Conservation (phyloP, 2,113 vertebrate genomes). For the Macquaria australasica region DNA sequence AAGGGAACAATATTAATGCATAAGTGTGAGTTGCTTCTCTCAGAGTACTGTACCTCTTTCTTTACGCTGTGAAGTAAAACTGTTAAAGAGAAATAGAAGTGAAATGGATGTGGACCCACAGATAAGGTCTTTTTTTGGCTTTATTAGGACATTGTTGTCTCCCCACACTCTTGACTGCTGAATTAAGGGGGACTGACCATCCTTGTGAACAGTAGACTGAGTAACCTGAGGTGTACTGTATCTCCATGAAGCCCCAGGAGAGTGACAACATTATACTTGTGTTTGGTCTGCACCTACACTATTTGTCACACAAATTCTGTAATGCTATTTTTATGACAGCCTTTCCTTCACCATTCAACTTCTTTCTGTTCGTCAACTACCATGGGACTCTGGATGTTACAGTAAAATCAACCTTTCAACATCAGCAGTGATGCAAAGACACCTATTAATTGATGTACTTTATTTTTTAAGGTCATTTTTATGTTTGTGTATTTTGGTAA, state of each 20-base stretch:
- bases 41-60: neutral
- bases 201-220: conserved; percentile 10
- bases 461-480: neutral
- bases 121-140: neutral
- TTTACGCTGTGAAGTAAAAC: conserved; percentile 23
- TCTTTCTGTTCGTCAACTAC: neutral
- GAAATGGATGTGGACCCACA: neutral
- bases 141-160: conserved; percentile 22
- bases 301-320: conserved; percentile 28
- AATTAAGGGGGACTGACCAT: conserved; percentile 10
- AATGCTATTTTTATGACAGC: conserved; percentile 14
- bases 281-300: conserved; percentile 12
- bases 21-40: neutral
- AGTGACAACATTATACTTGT: conserved; percentile 21
- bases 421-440: neutral
- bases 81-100: neutral
- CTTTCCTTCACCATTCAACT: neutral
- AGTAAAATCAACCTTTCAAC: neutral
- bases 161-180: conserved; percentile 15
- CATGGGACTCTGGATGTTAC: neutral
- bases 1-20: neutral
- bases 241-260: conserved; percentile 26
- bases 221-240: conserved; percentile 17
- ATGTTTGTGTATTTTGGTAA: neutral
- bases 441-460: neutral